Percentiles rank a stretch among this genome's conserved stretches.
These are phyloP conservation scores for Ageneiosus marmoratus DNA, from an alignment of 2,113 vertebrate genomes.

Conservation along the genomic window DNA sequence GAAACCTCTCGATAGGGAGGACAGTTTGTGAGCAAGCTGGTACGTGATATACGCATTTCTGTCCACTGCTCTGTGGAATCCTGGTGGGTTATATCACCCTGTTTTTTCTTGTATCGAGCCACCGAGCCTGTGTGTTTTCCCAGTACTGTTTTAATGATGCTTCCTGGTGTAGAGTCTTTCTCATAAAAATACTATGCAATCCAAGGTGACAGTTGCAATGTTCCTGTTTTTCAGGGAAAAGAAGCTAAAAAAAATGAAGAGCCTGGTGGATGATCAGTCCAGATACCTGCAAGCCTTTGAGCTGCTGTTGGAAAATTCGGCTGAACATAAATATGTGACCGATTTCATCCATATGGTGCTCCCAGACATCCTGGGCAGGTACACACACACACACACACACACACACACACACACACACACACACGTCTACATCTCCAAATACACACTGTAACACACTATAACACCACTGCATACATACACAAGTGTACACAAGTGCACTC, in stretches of 20 bases:
- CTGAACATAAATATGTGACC: conserved; percentile 81
- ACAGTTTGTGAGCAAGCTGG: too few species aligned
- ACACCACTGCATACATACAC: not conserved
- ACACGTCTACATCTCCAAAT: too few species aligned
- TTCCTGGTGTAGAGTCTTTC: not conserved
- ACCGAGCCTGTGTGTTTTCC: not conserved
- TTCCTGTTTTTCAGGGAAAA: conserved; percentile 49
- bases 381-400: not conserved
- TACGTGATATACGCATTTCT: too few species aligned
- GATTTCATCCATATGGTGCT: conserved; percentile 77
- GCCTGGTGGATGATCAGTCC: conserved; percentile 66
- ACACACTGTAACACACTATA: not conserved
- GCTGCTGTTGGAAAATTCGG: conserved; percentile 78
- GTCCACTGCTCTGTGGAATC: too few species aligned
- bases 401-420: too few species aligned
- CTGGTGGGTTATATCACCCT: too few species aligned
- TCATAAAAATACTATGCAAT: not conserved
- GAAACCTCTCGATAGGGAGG: too few species aligned
- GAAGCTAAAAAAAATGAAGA: conserved; percentile 70
- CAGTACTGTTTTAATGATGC: not conserved
- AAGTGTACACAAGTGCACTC: too few species aligned
- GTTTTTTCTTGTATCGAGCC: too few species aligned
- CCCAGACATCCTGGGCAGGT: conserved; percentile 74
- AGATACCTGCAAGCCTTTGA: conserved; percentile 78
- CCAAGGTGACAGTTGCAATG: not conserved